Evolutionary conservation across 2,888 invertebrate genomes (phyloP), one percentile per base, ranked within the genome.

Genomic region (Melieria picta): DNA sequence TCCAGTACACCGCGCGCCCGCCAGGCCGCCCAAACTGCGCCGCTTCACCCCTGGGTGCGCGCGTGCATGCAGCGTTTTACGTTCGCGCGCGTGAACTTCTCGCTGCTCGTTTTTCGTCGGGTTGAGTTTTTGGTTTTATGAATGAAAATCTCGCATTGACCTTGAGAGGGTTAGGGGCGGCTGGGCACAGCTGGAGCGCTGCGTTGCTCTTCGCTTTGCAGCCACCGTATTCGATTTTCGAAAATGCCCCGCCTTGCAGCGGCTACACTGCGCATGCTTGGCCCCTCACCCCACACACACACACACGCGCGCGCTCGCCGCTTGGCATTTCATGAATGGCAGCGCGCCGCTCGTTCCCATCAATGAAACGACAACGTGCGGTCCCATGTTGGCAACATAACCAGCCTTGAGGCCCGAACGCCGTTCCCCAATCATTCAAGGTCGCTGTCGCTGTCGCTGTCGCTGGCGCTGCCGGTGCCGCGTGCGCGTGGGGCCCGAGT

Each of bases 121-220:
- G 50, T 61, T 13, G n/a, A 55, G 47, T 63, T 57, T 57, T 65
- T 42, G 48, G 65, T 80, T 81, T 81, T 82, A 82, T 82, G 82
- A 82, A 82, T 82, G 82, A 82, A 82, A 82, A 47, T 66, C 58
- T 63, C 61, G 57, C 60, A 43, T 11, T 62, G 71, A 71, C 71
- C 71, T 74, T 74, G 74, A 47, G 42, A 67, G 56, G 13, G 45
- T 43, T 60, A 48, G 7, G 67, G 9, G 47, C 74, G 77, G 73
- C 75, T 45, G 7, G 5, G 65, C 55, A 11, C 16, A 48, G 56
- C 4, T 56, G 6, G 65, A 46, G 45, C 67, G 67, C 67, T 67
- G 67, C 67, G 45, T 42, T 30, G 11, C 45, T 11, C 43, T 52
- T 67, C 52, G 16, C 52, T 67, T 67, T 67, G 60, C 67, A 67